Base-by-base conservation (phyloP, 2,888 invertebrate genomes). In the Oscheius myriophilus region DNA sequence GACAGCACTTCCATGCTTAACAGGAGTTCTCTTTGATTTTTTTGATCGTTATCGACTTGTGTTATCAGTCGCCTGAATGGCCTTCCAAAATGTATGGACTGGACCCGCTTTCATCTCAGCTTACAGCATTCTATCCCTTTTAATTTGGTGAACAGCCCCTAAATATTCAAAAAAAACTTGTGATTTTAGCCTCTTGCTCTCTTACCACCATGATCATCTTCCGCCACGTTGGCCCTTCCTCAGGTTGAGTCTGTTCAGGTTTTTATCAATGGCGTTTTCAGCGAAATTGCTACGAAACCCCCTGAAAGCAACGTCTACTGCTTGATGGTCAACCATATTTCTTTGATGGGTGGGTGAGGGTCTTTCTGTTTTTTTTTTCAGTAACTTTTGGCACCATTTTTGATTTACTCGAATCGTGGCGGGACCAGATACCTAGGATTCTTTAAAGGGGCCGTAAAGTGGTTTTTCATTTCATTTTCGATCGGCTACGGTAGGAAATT, bases 231-330 rank as follows among this genome's bases (percentile, higher is more conserved):
- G 67, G 67, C 67, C 67, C 3, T 67, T 45, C 39, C 59, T 67
- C 1, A 53, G 51, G 53, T 41, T 26, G n/a, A 12, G 6, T 12
- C 14, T 18, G n/a, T 43, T 41, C 23, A 42, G 42, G 16, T n/a
- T 39, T 18, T 21, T 18, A 59, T 23, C 53, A n/a, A n/a, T 25
- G 4, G 18, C 16, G 1, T 59, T 59, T 59, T 21, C 21, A 67
- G 67, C 52, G 67, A 67, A 61, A 59, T 67, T 18, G 67, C 67
- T 12, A 59, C 42, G 1, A 53, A 54, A 52, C 33, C 67, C 1
- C 67, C 67, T n/a, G 67, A 59, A 51, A 67, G 59, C 25, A 67
- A 67, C 53, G 61, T 67, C 61, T 67, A 67, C 21, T 52, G 61
- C 25, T 42, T 67, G 61, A 67, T 67, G 67, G 43, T 53, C 18